A percentile compares a stretch with the other conserved stretches of the same genome.
phyloP scores from a whole-genome alignment of 2,888 invertebrate species.

The Rotaria socialis region DNA sequence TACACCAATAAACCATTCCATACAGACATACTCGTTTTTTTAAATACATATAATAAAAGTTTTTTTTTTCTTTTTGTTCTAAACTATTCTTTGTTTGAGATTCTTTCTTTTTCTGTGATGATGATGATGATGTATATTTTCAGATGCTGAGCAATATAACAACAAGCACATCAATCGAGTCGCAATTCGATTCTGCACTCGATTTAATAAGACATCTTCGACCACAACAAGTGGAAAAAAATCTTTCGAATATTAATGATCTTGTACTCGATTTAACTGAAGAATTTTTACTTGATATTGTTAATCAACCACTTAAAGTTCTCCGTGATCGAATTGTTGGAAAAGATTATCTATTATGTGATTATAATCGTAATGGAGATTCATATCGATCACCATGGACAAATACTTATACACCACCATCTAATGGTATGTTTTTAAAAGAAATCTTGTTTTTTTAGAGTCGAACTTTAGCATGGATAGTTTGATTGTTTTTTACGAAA shows the following conservation, averaged over 20 bases:
- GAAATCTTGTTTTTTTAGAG: too few species aligned
- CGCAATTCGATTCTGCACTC: slow-evolving; percentile 95
- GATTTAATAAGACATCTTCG: slow-evolving; percentile 97
- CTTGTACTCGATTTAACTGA: slow-evolving; percentile 85
- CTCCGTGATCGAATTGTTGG: slow-evolving; percentile 84
- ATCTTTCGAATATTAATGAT: slow-evolving; percentile 46
- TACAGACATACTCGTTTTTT: neutral
- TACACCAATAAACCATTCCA: neutral
- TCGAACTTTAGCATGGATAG: too few species aligned
- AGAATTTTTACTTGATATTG: slow-evolving; percentile 81
- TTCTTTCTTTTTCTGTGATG: neutral
- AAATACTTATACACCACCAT: slow-evolving; percentile 46
- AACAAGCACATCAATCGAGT: slow-evolving; percentile 52
- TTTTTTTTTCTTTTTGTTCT: neutral
- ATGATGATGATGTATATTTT: neutral
- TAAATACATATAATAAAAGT: neutral
- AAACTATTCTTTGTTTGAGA: neutral
- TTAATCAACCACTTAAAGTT: slow-evolving; percentile 95
- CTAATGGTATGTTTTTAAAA: slow-evolving; percentile 31
- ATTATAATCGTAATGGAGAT: slow-evolving; percentile 98
- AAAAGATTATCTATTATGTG: slow-evolving; percentile 93
- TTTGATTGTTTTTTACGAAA: too few species aligned
- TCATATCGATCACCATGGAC: slow-evolving; percentile 71
- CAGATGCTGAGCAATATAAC: neutral
- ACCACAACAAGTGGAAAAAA: slow-evolving; percentile 82